Evolutionary conservation across 1,140 invertebrate species (phyloP).

Genomic region (Drosophila mayri): DNA sequence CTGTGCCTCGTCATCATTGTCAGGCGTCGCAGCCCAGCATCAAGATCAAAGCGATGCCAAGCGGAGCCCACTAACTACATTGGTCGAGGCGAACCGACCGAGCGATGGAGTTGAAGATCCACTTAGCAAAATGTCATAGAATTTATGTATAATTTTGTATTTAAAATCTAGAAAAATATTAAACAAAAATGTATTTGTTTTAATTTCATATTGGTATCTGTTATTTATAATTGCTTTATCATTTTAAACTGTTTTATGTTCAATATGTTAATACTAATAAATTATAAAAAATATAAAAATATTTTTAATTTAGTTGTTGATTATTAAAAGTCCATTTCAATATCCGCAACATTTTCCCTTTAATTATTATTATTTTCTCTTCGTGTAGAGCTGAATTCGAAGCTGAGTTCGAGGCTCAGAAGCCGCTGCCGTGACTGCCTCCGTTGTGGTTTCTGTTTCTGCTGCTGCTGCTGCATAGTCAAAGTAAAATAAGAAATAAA

Average conservation of each 20-base stretch:
- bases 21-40: constrained; percentile 76
- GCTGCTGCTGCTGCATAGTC: constrained; percentile 68
- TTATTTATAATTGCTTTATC: too few species aligned
- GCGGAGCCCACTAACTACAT: constrained; percentile 76
- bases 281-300: too few species aligned
- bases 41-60: constrained; percentile 78
- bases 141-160: background rate
- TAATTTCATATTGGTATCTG: too few species aligned
- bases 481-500: constrained; percentile 84
- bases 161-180: too few species aligned
- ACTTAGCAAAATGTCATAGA: background rate
- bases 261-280: too few species aligned
- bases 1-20: constrained; percentile 79
- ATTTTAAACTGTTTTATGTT: too few species aligned
- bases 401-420: constrained; percentile 35
- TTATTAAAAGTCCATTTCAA: too few species aligned
- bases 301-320: too few species aligned
- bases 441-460: constrained; percentile 68
- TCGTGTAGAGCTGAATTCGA: constrained; percentile 15
- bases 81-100: constrained; percentile 38
- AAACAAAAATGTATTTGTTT: too few species aligned
- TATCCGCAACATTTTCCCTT: too few species aligned
- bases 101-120: background rate
- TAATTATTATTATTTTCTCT: background rate
- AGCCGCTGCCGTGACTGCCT: constrained; percentile 70